These are phyloP conservation scores for Tetropium fuscum DNA, from an alignment of 2,888 invertebrate species.

Conservation along the genomic window DNA sequence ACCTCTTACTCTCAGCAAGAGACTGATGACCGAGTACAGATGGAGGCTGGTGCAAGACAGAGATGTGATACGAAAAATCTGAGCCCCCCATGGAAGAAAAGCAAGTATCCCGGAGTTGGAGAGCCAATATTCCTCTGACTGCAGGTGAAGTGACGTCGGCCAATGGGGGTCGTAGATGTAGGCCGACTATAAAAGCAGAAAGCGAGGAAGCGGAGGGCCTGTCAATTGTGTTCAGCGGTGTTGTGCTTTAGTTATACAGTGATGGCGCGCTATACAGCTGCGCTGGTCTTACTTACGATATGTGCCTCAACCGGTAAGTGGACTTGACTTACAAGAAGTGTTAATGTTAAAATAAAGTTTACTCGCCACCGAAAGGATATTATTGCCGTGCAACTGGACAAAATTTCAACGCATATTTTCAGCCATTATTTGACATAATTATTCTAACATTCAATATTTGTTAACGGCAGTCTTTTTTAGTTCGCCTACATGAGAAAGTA, in stretches of 20 bases:
- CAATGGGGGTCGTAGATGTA: slow-evolving; percentile 63
- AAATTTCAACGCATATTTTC: slow-evolving; percentile 15
- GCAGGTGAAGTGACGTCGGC: slow-evolving; percentile 58
- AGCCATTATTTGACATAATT: neutral
- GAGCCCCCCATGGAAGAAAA: slow-evolving; percentile 44
- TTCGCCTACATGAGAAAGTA: slow-evolving; percentile 20
- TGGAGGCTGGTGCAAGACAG: slow-evolving; percentile 21
- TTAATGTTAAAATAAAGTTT: slow-evolving; percentile 13
- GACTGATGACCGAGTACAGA: slow-evolving; percentile 12
- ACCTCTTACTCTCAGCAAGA: slow-evolving; percentile 17
- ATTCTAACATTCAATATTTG: neutral
- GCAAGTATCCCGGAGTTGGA: slow-evolving; percentile 49
- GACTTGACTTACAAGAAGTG: slow-evolving; percentile 20
- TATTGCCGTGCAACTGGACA: neutral
- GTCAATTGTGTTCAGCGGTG: slow-evolving; percentile 63
- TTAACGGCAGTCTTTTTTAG: neutral
- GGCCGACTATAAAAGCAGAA: slow-evolving; percentile 65
- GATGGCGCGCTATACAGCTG: slow-evolving; percentile 63
- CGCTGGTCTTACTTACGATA: slow-evolving; percentile 59
- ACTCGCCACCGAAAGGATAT: neutral
- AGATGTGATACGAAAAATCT: slow-evolving; percentile 13
- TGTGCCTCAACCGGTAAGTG: slow-evolving; percentile 62
- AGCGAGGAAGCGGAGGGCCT: slow-evolving; percentile 61
- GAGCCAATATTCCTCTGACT: slow-evolving; percentile 60
- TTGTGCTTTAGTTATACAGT: slow-evolving; percentile 60